Evolutionary conservation across 1,140 invertebrate genomes (phyloP).

Genomic region (Brachionus asplanchnoidis): DNA sequence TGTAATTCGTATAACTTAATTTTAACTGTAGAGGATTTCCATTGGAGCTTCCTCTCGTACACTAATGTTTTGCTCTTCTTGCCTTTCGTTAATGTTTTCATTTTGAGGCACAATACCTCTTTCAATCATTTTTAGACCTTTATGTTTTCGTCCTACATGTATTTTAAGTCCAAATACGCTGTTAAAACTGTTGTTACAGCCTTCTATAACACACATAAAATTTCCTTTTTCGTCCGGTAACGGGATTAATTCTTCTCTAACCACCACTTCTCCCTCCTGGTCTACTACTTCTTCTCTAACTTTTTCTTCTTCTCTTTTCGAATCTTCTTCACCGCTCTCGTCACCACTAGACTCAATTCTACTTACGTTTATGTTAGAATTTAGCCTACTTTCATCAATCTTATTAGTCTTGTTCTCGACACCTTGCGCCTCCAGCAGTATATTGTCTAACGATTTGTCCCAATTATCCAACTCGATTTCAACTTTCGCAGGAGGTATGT

Average conservation of each 20-base stretch:
- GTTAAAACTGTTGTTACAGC: not conserved
- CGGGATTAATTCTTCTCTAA: not conserved
- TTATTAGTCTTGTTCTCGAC: not conserved
- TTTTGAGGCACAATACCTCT: not conserved
- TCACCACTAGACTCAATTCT: not conserved
- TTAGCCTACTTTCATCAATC: not conserved
- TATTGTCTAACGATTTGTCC: not conserved
- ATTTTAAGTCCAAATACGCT: not conserved
- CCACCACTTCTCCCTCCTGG: not conserved
- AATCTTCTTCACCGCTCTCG: not conserved
- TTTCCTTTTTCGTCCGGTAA: not conserved
- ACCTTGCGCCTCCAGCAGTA: not conserved
- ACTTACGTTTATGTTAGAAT: not conserved
- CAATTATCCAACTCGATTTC: not conserved
- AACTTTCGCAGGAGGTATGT: not conserved
- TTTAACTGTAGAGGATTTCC: not conserved
- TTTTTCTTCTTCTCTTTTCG: not conserved
- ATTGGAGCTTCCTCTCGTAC: not conserved
- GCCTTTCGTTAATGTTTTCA: not conserved
- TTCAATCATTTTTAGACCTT: not conserved
- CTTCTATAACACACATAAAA: not conserved
- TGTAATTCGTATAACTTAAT: not conserved
- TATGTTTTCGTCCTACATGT: not conserved
- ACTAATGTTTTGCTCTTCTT: not conserved
- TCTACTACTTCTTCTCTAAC: not conserved